A percentile compares a stretch with the other conserved stretches of the same genome.
Evolutionary conservation across 2,888 invertebrate genomes (phyloP).

Genomic region (Diploptera punctata): DNA sequence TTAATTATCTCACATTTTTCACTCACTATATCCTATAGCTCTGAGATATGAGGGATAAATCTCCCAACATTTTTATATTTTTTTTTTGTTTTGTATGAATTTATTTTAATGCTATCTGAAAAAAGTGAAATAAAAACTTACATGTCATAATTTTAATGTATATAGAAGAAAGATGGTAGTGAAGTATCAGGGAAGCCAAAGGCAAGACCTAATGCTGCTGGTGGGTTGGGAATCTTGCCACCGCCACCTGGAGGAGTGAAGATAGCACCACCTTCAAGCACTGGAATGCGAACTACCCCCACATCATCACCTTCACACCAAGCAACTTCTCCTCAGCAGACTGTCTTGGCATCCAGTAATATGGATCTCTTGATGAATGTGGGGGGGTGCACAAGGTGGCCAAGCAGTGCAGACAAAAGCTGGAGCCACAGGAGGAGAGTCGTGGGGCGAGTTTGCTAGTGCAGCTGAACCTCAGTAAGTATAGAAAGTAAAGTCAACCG

Average conservation of each 20-base stretch:
- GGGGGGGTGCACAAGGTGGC: constrained; percentile 67
- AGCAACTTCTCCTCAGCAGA: constrained; percentile 28
- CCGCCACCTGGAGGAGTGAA: constrained; percentile 86
- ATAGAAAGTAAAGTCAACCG: no score
- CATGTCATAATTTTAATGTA: no score
- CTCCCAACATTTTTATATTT: no score
- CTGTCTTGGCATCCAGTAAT: constrained; percentile 31
- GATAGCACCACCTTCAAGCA: constrained; percentile 73
- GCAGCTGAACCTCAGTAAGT: constrained; percentile 52
- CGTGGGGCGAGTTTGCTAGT: constrained; percentile 83
- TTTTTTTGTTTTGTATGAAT: no score
- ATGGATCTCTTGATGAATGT: constrained; percentile 37
- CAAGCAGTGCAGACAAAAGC: constrained; percentile 53
- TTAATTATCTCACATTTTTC: no score
- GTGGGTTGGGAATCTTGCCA: constrained; percentile 65
- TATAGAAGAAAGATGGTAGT: constrained; percentile 86
- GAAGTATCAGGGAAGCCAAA: constrained; percentile 74
- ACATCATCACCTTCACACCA: constrained; percentile 48
- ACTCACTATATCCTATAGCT: no score
- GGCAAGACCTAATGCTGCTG: constrained; percentile 61
- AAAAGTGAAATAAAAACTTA: no score
- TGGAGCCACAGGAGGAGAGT: constrained; percentile 61
- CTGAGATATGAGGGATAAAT: no score
- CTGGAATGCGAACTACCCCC: constrained; percentile 72
- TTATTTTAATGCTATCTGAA: no score